Conservation (phyloP, 2,888 invertebrate species). For the Fragum whitleyi region DNA sequence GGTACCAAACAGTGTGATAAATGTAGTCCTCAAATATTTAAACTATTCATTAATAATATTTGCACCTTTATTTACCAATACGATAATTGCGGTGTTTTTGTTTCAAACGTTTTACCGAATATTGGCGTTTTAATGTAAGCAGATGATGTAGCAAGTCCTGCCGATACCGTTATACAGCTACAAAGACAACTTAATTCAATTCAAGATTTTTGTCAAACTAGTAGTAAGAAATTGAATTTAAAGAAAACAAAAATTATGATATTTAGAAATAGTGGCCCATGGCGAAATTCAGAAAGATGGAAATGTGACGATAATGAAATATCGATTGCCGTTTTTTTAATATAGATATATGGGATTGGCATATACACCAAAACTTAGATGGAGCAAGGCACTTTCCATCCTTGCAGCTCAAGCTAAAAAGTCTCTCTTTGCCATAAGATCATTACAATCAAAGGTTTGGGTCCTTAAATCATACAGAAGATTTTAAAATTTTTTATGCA, state of each 20-base stretch:
- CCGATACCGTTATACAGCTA: conserved; percentile 10
- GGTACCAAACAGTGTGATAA: too few relatives aligned
- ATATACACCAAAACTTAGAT: conserved; percentile 14
- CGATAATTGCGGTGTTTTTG: conserved; percentile 17
- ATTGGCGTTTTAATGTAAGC: conserved; percentile 13
- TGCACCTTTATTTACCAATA: background rate
- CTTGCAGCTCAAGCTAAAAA: background rate
- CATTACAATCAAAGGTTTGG: background rate
- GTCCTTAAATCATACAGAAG: background rate
- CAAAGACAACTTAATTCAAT: conserved; percentile 5
- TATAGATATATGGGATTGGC: conserved; percentile 19
- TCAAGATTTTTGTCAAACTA: conserved; percentile 10
- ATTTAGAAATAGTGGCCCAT: background rate
- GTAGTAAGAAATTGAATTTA: conserved; percentile 3
- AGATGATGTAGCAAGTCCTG: conserved; percentile 25
- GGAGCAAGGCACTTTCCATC: background rate
- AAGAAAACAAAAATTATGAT: background rate
- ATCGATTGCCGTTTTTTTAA: background rate
- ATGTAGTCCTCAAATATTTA: too few relatives aligned
- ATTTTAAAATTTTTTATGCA: too few relatives aligned
- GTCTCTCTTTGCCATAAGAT: background rate
- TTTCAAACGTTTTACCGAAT: background rate
- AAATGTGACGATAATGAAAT: too few relatives aligned
- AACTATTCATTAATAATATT: background rate
- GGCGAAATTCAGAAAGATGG: background rate